Evolutionary conservation across 2,888 invertebrate genomes (phyloP), one percentile per base, ranked within the genome.

Genomic region (Phragmatobia fuliginosa): DNA sequence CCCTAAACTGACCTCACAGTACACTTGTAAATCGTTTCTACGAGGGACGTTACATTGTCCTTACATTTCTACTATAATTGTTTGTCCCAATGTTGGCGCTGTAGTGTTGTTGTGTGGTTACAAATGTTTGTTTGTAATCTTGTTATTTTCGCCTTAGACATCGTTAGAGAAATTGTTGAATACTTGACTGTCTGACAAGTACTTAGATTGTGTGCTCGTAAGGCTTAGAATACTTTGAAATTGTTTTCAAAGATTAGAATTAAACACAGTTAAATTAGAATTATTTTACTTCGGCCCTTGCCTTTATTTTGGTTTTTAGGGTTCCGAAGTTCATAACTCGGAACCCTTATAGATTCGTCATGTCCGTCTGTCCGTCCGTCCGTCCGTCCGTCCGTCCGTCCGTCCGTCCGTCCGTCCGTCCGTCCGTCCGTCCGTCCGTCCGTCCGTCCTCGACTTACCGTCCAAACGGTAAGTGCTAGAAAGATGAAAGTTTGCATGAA

Each of bases 21-120:
- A 52, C 58, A 68, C 61, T 75, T 71, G 70, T 70, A 70, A 70
- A 77, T 71, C 66, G 74, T 71, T 71, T 65, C 63, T 60, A 25
- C 66, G 62, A 69, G 1, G 52, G 69, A 16, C 65, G 65, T 67
- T 56, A 56, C 61, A 18, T 59, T 41, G 65, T 41, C 45, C 64
- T 45, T 49, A 65, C 61, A 33, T 45, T 60, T 38, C 67, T 32
- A 45, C 66, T 41, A 56, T 61, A 77, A 80, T 77, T 72, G 77
- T 71, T 74, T 71, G 41, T 56, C 70, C 71, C 67, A 75, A 68
- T 68, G 75, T 68, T 69, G 62, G 67, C 68, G 41, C 32, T 67
- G 64, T 67, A 52, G 68, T 60, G 68, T 62, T 28, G 11, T 70
- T 67, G 25, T 49, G 68, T 64, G 74, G 70, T 68, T n/a, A 66